Evolutionary conservation across 1,140 invertebrate species (phyloP).

Genomic region (Panagrolaimus sp.): DNA sequence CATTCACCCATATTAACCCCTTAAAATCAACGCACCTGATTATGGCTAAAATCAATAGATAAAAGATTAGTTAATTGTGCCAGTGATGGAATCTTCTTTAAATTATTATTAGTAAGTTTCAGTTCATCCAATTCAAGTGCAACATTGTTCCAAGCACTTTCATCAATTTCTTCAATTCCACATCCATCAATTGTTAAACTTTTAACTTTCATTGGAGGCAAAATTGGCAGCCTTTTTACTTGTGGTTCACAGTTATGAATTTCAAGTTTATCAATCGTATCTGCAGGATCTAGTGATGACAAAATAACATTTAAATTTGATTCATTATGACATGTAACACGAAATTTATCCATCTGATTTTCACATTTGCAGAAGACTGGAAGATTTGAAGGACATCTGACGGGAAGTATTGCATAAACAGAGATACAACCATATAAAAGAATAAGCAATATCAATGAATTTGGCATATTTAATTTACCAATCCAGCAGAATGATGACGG

Average conservation of each 20-base stretch:
- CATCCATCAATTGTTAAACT: constrained; percentile 31
- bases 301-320: constrained; percentile 1
- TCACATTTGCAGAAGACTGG: neutral
- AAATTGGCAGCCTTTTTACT: neutral
- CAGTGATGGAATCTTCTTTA: constrained; percentile 29
- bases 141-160: constrained; percentile 25
- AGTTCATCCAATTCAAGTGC: constrained; percentile 36
- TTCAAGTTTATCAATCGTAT: neutral
- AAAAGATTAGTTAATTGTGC: constrained; percentile 28
- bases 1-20: too few relatives aligned
- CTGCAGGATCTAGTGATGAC: neutral
- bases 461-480: too few relatives aligned
- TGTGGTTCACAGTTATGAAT: neutral
- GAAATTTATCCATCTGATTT: neutral
- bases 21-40: constrained; percentile 25
- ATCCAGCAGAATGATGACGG: too few relatives aligned
- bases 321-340: neutral
- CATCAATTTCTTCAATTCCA: constrained; percentile 23
- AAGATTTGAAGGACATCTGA: neutral
- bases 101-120: constrained; percentile 31
- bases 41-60: constrained; percentile 36
- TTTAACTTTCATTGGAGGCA: constrained; percentile 19
- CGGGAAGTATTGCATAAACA: too few relatives aligned
- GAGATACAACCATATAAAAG: too few relatives aligned
- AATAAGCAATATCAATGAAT: too few relatives aligned